phyloP scores from a whole-genome alignment of 2,797 vertebrate species.

The Rhinophrynus dorsalis region DNA sequence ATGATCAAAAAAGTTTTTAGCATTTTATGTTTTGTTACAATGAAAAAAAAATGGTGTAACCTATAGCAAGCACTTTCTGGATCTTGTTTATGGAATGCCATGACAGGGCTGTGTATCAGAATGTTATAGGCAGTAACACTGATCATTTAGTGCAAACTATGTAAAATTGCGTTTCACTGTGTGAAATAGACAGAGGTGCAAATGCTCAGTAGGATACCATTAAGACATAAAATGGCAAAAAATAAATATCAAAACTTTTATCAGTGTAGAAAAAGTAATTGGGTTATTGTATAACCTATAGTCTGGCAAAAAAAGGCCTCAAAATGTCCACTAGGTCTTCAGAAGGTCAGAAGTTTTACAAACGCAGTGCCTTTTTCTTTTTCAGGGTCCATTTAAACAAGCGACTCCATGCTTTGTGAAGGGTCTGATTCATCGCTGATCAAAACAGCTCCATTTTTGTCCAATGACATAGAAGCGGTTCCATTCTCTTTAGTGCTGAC shows the following conservation, averaged over 20 bases:
- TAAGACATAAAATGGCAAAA: slow-evolving; percentile 99
- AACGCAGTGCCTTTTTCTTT: slow-evolving; percentile 77
- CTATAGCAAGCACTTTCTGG: slow-evolving; percentile 57
- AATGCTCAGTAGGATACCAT: slow-evolving; percentile 97
- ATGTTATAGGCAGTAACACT: slow-evolving; percentile 96
- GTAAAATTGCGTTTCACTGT: slow-evolving; percentile 83
- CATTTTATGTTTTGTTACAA: slow-evolving; percentile 57
- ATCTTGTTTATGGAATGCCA: slow-evolving; percentile 70
- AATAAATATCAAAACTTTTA: slow-evolving; percentile 99
- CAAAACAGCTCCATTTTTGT: slow-evolving; percentile 83
- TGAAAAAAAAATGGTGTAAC: slow-evolving; percentile 62
- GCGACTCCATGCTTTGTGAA: slow-evolving; percentile 90
- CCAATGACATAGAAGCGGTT: slow-evolving; percentile 74
- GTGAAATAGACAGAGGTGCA: slow-evolving; percentile 89
- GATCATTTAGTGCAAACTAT: slow-evolving; percentile 97
- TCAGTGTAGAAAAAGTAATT: slow-evolving; percentile 99
- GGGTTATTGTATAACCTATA: slow-evolving; percentile 97
- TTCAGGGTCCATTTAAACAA: slow-evolving; percentile 75
- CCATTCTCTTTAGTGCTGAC: slow-evolving; percentile 86
- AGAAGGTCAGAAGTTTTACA: slow-evolving; percentile 86
- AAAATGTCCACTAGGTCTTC: slow-evolving; percentile 90
- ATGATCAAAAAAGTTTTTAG: slow-evolving; percentile 62
- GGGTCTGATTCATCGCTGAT: slow-evolving; percentile 88
- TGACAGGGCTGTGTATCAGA: slow-evolving; percentile 73
- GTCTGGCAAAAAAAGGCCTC: slow-evolving; percentile 99